These are phyloP conservation scores for Nemopilema nomurai DNA, from an alignment of 30 jellyfish, hydroid and myxozoan species.

Conservation along the genomic window DNA sequence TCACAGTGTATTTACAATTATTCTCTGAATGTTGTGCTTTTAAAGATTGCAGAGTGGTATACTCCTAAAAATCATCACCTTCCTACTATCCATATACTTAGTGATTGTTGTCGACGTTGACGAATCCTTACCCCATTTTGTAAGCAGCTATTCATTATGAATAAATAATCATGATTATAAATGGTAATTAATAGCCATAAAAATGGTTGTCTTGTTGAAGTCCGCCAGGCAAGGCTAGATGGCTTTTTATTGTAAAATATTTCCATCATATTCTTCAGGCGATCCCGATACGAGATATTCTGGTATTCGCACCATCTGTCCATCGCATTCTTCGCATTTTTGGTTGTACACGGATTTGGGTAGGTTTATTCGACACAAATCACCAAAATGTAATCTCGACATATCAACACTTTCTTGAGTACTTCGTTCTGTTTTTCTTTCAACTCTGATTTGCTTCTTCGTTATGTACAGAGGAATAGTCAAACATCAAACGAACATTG, in stretches of 20 bases:
- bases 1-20: no score
- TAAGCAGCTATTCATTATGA: no score
- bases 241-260: not conserved
- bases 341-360: slow-evolving; percentile 89
- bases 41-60: no score
- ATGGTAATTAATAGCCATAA: no score
- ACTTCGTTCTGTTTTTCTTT: not conserved
- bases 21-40: no score
- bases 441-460: not conserved
- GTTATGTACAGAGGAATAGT: slow-evolving; percentile 60
- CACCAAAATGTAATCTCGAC: not conserved
- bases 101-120: no score
- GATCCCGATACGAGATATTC: slow-evolving; percentile 74
- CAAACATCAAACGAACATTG: slow-evolving; percentile 71
- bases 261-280: slow-evolving; percentile 13
- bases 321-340: slow-evolving; percentile 50
- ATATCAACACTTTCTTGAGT: not conserved
- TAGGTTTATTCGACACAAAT: slow-evolving; percentile 6
- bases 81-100: no score
- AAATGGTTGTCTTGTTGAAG: no score
- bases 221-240: no score
- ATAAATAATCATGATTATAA: no score
- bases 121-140: no score
- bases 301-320: slow-evolving; percentile 93
- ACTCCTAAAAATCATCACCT: no score